Evolutionary conservation across 1,140 invertebrate species (phyloP).

Genomic region (Aphis gossypii): DNA sequence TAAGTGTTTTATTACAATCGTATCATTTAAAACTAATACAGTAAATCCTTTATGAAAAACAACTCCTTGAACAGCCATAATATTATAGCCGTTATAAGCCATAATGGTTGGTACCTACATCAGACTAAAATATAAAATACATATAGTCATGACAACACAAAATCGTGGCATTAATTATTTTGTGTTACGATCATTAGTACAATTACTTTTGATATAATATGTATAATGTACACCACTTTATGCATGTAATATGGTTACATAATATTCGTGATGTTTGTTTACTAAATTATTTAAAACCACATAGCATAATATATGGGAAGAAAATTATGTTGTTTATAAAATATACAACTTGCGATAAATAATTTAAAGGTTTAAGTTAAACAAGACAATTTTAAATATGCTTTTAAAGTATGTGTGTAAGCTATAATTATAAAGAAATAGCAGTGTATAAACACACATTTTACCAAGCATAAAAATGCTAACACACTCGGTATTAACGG

Average conservation of each 20-base stretch:
- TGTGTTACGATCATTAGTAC: background rate
- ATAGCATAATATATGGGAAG: no score
- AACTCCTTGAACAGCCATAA: background rate
- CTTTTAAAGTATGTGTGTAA: background rate
- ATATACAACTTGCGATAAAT: background rate
- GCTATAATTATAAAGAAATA: background rate
- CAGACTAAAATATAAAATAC: background rate
- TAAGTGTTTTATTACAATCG: background rate
- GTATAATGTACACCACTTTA: background rate
- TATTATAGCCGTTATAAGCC: background rate
- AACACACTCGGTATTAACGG: background rate
- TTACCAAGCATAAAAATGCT: background rate
- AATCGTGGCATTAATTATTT: background rate
- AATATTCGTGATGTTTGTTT: background rate
- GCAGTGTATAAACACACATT: background rate
- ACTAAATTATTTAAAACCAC: no score
- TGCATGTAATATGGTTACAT: background rate
- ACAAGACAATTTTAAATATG: background rate
- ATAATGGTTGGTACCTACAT: background rate
- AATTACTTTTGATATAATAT: background rate
- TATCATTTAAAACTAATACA: background rate
- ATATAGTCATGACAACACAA: background rate
- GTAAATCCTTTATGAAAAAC: background rate
- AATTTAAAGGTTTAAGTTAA: background rate
- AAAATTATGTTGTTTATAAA: background rate